Percentiles rank a stretch among this genome's conserved stretches.
These are phyloP conservation scores for Drosophila azteca DNA, from an alignment of 1,140 invertebrate species.

Conservation along the genomic window DNA sequence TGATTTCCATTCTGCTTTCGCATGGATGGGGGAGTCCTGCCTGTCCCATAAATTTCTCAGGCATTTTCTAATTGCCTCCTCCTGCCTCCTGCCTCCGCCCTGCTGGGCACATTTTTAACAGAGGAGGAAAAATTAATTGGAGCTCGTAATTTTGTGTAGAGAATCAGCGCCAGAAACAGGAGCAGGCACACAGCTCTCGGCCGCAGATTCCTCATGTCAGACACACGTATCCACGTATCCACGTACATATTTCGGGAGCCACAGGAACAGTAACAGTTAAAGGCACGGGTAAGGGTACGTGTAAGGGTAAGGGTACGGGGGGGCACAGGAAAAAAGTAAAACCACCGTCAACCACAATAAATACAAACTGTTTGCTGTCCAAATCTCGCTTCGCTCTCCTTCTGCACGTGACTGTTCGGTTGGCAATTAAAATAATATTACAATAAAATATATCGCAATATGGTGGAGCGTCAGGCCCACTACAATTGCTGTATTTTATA, in stretches of 20 bases:
- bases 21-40: not conserved
- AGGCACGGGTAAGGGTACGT: not conserved
- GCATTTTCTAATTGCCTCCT: constrained; percentile 55
- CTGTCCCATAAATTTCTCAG: constrained; percentile 35
- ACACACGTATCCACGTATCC: constrained; percentile 55
- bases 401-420: constrained; percentile 41
- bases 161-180: constrained; percentile 5
- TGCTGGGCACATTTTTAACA: constrained; percentile 4
- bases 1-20: constrained; percentile 47
- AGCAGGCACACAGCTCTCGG: constrained; percentile 13
- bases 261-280: not conserved
- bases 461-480: constrained; percentile 14
- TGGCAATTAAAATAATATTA: constrained; percentile 78
- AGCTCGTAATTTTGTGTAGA: constrained; percentile 34
- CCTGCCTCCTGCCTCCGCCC: not conserved
- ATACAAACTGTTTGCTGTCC: constrained; percentile 67
- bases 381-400: constrained; percentile 29
- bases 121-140: constrained; percentile 40
- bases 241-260: constrained; percentile 12
- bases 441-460: constrained; percentile 63
- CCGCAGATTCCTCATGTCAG: constrained; percentile 57
- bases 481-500: constrained; percentile 42
- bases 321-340: constrained; percentile 33
- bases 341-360: constrained; percentile 64
- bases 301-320: not conserved